Conservation (phyloP, 2,113 vertebrate species). For the Halcyon senegalensis region DNA sequence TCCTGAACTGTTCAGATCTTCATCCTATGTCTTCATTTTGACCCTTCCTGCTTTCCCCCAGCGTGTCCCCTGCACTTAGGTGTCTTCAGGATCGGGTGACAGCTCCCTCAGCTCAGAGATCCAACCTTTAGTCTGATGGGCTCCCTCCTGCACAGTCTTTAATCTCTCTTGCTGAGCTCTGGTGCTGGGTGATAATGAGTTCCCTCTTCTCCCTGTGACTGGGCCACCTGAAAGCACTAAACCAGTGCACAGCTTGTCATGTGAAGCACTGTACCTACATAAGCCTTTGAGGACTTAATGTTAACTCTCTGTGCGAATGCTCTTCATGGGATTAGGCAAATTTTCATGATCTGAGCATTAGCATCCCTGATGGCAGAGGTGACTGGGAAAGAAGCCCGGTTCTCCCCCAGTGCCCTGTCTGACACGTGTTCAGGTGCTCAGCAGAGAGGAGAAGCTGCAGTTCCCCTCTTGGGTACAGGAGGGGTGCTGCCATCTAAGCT, state of each 20-base stretch:
- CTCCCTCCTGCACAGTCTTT: neutral
- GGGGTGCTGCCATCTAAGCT: neutral
- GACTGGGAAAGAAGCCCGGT: fast-evolving
- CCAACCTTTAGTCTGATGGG: neutral
- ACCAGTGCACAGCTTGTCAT: neutral
- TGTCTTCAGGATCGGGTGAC: neutral
- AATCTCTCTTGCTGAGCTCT: neutral
- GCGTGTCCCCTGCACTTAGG: neutral
- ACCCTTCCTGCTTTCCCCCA: neutral
- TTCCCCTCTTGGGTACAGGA: neutral
- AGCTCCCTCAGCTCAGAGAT: neutral
- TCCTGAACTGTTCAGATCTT: neutral
- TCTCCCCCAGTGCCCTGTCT: neutral
- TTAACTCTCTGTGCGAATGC: neutral
- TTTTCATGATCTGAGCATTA: neutral
- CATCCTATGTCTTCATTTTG: neutral
- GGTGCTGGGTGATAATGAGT: fast-evolving
- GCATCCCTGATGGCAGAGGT: neutral
- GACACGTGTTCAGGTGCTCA: neutral
- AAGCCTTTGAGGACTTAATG: neutral
- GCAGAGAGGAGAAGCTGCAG: neutral
- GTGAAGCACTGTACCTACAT: neutral
- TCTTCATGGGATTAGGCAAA: fast-evolving
- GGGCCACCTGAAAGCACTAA: neutral
- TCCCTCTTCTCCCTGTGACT: neutral